A percentile compares a stretch with the other conserved stretches of the same genome.
Conservation (phyloP, 2,888 invertebrate species). For the Parthenolecanium corni region DNA sequence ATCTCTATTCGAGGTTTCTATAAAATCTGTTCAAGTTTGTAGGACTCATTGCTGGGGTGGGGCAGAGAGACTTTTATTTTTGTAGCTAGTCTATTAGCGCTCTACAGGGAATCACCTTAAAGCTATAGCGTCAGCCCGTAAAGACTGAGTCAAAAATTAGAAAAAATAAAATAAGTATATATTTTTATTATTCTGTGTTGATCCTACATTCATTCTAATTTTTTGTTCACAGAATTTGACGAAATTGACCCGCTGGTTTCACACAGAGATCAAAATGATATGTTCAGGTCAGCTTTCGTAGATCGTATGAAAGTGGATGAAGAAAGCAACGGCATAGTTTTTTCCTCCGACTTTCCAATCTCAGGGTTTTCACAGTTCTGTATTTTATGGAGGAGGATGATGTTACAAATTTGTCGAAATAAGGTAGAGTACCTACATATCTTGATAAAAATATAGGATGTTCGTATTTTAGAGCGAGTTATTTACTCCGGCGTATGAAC, state of each 20-base stretch:
- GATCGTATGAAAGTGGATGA: neutral
- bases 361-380: conserved; percentile 49
- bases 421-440: conserved; percentile 39
- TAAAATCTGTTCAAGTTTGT: no score
- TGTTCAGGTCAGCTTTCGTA: neutral
- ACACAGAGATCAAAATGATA: neutral
- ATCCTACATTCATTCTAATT: neutral
- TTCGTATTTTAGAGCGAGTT: no score
- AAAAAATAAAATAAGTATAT: no score
- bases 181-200: neutral
- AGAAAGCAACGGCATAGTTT: conserved; percentile 12
- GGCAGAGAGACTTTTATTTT: no score
- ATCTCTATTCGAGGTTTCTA: no score
- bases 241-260: neutral
- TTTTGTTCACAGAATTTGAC: neutral
- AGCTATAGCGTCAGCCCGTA: no score
- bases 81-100: no score
- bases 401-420: conserved; percentile 49
- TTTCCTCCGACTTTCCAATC: conserved; percentile 40
- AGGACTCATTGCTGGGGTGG: no score
- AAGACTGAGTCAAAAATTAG: no score
- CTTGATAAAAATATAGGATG: no score
- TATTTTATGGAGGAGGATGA: conserved; percentile 49
- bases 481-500: neutral
- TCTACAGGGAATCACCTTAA: no score